These are phyloP conservation scores for Ceryle rudis DNA, from an alignment of 2,797 vertebrate genomes.

Conservation along the genomic window DNA sequence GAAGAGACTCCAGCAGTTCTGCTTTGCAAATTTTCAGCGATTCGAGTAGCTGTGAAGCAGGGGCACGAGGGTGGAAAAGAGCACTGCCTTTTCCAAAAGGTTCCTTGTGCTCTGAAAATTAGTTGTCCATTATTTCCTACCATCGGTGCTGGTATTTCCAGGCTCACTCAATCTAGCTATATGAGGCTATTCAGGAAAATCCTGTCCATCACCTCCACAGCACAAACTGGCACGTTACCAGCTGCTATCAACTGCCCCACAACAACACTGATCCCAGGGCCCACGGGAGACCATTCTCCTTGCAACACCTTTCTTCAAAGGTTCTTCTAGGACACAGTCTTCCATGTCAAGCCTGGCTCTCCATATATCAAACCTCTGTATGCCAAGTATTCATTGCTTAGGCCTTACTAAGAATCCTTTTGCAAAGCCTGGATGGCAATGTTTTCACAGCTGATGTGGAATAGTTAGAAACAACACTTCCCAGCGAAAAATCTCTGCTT, in stretches of 20 bases:
- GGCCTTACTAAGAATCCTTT: slow-evolving; percentile 45
- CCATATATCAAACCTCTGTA: neutral
- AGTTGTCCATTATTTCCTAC: neutral
- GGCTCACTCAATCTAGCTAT: neutral
- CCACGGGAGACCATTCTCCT: neutral
- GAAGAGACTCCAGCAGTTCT: neutral
- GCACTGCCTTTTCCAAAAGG: neutral
- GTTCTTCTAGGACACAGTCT: slow-evolving; percentile 22
- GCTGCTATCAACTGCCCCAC: neutral
- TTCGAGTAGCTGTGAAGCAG: neutral
- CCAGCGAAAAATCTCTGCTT: slow-evolving; percentile 18
- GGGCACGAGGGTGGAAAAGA: neutral
- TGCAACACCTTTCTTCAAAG: neutral
- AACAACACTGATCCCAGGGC: neutral
- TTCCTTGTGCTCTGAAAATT: neutral
- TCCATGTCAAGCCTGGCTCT: neutral
- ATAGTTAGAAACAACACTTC: slow-evolving; percentile 50
- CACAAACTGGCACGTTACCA: neutral
- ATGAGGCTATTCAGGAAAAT: neutral
- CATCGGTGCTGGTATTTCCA: neutral
- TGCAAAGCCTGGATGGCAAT: slow-evolving; percentile 41
- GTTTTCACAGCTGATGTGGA: slow-evolving; percentile 65
- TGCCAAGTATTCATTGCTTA: slow-evolving; percentile 27
- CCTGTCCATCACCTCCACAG: neutral
- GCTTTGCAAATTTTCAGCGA: neutral